Conservation (phyloP, 2,113 vertebrate species). For the cattle (Bos taurus) region DNA sequence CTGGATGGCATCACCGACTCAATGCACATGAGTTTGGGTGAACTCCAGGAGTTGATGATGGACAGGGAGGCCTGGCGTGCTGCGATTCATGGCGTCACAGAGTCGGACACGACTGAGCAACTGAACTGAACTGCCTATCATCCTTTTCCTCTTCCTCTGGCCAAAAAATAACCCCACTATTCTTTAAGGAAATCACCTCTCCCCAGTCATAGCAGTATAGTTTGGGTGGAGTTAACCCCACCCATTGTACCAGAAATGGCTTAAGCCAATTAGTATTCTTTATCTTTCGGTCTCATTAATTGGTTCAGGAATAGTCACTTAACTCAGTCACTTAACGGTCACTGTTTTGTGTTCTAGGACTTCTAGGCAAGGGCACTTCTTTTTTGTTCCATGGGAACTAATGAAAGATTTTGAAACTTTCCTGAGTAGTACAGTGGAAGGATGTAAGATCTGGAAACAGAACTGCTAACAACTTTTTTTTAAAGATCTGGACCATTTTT, state of each 20-base stretch:
- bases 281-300: background rate
- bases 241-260: background rate
- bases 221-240: background rate
- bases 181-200: background rate
- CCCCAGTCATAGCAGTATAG: background rate
- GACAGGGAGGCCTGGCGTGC: no score
- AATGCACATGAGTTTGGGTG: no score
- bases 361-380: background rate
- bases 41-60: no score
- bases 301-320: background rate
- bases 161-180: background rate
- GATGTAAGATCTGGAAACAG: background rate
- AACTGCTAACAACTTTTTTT: background rate
- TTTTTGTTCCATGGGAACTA: background rate
- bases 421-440: background rate
- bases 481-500: background rate
- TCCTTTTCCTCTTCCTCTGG: background rate
- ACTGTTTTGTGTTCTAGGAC: background rate
- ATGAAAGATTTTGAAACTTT: background rate
- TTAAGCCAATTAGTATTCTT: background rate
- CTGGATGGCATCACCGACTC: no score
- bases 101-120: accelerated
- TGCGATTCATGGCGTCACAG: no score
- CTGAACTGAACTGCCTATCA: background rate
- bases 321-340: background rate